Percentiles rank a stretch among this genome's conserved stretches.
Evolutionary conservation across 2,113 vertebrate species (phyloP).

Genomic region (Carassius carassius): DNA sequence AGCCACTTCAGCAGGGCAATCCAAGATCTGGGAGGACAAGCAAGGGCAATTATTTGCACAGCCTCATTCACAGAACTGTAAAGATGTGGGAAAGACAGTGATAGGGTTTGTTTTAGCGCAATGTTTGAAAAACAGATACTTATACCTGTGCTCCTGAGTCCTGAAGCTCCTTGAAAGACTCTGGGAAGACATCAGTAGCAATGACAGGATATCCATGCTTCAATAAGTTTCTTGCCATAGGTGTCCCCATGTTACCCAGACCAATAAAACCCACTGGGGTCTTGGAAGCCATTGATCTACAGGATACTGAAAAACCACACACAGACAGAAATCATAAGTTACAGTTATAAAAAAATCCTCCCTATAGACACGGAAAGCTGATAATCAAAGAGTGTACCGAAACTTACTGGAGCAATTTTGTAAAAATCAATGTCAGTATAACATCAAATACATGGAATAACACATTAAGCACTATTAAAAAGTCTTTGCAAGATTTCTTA

Average conservation of each 20-base stretch:
- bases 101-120: neutral
- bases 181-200: conserved; percentile 92
- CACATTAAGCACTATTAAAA: neutral
- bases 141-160: conserved; percentile 90
- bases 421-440: conserved; percentile 1
- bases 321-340: neutral
- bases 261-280: conserved; percentile 94
- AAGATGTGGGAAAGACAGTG: neutral
- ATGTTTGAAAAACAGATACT: neutral
- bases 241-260: conserved; percentile 96
- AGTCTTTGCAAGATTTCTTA: neutral
- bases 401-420: neutral
- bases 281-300: conserved; percentile 94
- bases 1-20: conserved; percentile 91
- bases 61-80: neutral
- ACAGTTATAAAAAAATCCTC: neutral
- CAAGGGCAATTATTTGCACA: neutral
- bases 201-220: conserved; percentile 93
- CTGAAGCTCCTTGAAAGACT: conserved; percentile 92
- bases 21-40: conserved; percentile 79
- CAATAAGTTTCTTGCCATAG: conserved; percentile 96
- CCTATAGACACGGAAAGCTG: neutral
- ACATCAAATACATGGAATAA: neutral
- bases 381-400: neutral
- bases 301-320: conserved; percentile 74